phyloP scores from a whole-genome alignment of 1,140 invertebrate species.

The Sycophaga agraensis region DNA sequence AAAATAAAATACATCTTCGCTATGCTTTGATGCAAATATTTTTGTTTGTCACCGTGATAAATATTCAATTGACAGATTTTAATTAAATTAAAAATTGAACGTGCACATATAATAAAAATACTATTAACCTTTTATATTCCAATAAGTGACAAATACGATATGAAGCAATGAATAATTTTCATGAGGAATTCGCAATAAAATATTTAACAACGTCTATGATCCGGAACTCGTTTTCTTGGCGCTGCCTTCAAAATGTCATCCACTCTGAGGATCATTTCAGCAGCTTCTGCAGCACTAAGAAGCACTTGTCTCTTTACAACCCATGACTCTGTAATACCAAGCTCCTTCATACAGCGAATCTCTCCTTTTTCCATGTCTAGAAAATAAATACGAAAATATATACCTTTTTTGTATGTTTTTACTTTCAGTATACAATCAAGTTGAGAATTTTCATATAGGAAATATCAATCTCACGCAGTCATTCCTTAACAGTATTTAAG shows the following conservation, averaged over 20 bases:
- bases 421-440: too few relatives aligned
- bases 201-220: constrained; percentile 81
- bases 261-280: constrained; percentile 98
- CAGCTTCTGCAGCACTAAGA: constrained; percentile 92
- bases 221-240: constrained; percentile 85
- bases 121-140: constrained; percentile 4
- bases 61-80: background rate
- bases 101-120: constrained; percentile 1
- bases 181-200: constrained; percentile 8
- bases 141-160: constrained; percentile 15
- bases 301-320: constrained; percentile 95
- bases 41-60: constrained; percentile 20
- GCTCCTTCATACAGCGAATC: constrained; percentile 81
- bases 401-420: too few relatives aligned
- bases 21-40: background rate
- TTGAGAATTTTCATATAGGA: background rate
- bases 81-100: constrained; percentile 1
- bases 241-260: constrained; percentile 96
- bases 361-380: constrained; percentile 87
- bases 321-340: constrained; percentile 96
- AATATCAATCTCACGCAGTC: background rate
- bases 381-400: background rate
- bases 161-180: constrained; percentile 14
- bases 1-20: constrained; percentile 1
- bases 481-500: background rate